Conservation (phyloP, 2,797 vertebrate genomes). For the Acanthis flammea region DNA sequence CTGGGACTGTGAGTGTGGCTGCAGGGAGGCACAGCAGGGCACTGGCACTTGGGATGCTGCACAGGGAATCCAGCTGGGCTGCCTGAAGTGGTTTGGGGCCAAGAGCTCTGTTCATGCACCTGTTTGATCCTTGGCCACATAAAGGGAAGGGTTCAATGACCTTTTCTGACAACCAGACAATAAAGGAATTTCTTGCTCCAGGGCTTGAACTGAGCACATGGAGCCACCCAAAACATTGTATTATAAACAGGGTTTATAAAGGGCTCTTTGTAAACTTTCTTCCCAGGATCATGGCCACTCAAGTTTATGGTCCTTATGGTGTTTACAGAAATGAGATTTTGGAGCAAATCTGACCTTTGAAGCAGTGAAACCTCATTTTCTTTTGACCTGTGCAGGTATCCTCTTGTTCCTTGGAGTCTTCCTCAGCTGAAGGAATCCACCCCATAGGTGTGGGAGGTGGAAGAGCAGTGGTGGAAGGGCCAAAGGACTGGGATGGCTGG, state of each 20-base stretch:
- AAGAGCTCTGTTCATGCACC: neutral
- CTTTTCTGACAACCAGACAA: neutral
- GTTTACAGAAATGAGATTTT: neutral
- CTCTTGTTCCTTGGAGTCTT: neutral
- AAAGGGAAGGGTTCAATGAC: neutral
- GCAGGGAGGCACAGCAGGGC: neutral
- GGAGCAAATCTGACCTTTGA: neutral
- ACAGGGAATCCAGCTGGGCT: neutral
- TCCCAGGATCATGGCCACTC: neutral
- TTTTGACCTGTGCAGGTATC: neutral
- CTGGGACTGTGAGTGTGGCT: neutral
- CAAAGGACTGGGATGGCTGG: neutral
- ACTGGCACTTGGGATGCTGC: neutral
- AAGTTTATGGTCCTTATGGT: neutral
- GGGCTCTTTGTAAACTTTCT: neutral
- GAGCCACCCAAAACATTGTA: neutral
- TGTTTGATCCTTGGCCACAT: neutral
- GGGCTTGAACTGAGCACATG: neutral
- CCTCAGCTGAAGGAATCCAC: no score
- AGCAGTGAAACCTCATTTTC: neutral
- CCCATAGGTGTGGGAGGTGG: accelerated
- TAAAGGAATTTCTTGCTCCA: neutral
- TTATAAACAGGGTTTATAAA: neutral
- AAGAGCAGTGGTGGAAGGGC: neutral
- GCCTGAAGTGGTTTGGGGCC: neutral